Base-by-base conservation (phyloP, 2,888 invertebrate species). In the Silvanus unidentatus region DNA sequence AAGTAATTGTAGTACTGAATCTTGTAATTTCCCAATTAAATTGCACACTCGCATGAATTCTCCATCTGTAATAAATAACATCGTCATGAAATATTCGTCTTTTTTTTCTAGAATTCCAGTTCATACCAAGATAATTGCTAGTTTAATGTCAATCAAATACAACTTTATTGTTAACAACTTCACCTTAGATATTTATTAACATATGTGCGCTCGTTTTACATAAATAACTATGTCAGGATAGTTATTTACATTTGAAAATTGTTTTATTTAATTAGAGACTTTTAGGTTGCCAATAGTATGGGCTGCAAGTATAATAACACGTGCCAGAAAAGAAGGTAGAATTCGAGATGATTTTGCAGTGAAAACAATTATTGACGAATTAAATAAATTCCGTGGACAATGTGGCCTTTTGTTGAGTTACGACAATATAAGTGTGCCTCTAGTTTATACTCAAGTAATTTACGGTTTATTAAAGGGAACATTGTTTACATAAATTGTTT, bases 331-430 rank as follows among this genome's bases (percentile, higher is more conserved):
- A 64, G 92, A 92, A 71, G 91, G 91, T 11, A 76, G 91, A 57
- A 89, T 92, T 63, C 77, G 90, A 48, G 91, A 91, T 59, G 94
- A 95, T 70, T 93, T 92, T 64, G 92, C 94, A 0, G 90, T 94
- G 0, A 91, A 94, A 68, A 93, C 93, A 2, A 82, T 95, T 42
- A 81, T 91, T 55, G 90, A 91, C 64, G 89, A 91, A 71, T 71
- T 92, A 44, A 91, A 91, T 67, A 86, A 86, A 63, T 91, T 90
- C 64, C 76, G 91, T 56, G 86, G 85, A 11, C 82, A 86, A 64
- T 88, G 87, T 52, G 88, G 88, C 16, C 70, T 86, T 34, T 72
- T 88, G 32, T 78, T 88, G 45, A 84, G 83, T 55, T 88, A 86
- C 60, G 88, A 88, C 67, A 86, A 83, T 34, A 88, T 89, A 54